A percentile compares a stretch with the other conserved stretches of the same genome.
Evolutionary conservation across 2,113 vertebrate genomes (phyloP).

Genomic region (Marmota monax): DNA sequence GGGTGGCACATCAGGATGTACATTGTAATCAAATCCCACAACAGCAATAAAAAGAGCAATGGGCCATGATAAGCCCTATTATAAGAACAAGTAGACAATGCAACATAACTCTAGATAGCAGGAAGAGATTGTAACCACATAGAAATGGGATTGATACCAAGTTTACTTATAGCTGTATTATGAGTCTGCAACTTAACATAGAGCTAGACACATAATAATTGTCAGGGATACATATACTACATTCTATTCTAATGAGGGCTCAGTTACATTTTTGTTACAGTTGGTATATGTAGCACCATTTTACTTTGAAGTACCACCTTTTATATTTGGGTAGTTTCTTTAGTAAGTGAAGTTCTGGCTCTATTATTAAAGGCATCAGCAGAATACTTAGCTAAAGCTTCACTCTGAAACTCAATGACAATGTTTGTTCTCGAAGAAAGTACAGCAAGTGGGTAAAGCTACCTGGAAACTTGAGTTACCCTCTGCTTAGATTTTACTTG

Average conservation of each 20-base stretch:
- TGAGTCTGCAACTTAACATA: not conserved
- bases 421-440: not conserved
- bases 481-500: too few relatives aligned
- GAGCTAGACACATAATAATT: not conserved
- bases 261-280: too few relatives aligned
- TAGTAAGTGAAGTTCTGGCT: not conserved
- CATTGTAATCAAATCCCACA: not conserved
- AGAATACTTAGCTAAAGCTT: not conserved
- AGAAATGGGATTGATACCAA: not conserved
- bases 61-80: not conserved
- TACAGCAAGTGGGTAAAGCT: too few relatives aligned
- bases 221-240: not conserved
- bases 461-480: too few relatives aligned
- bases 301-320: not conserved
- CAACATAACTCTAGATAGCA: not conserved
- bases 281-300: not conserved
- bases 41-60: not conserved
- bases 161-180: not conserved
- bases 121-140: not conserved
- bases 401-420: not conserved
- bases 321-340: not conserved
- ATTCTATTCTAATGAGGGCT: too few relatives aligned
- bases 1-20: not conserved
- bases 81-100: not conserved
- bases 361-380: not conserved